A percentile compares a stretch with the other conserved stretches of the same genome.
phyloP scores from a whole-genome alignment of 2,888 invertebrate genomes.

The Cactoblastis cactorum region DNA sequence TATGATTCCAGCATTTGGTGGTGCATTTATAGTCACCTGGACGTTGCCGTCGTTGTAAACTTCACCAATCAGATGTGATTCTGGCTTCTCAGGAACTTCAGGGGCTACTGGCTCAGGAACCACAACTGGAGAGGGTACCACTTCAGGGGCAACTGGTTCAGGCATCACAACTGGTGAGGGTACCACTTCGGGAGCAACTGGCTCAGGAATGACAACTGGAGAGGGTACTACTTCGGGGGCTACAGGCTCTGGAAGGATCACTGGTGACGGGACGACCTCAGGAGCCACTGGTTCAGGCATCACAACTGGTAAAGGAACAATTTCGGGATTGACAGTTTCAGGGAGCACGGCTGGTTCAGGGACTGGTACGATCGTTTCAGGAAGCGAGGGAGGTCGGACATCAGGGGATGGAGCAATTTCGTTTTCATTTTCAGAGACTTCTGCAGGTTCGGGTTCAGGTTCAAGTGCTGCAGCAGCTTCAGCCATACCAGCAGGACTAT shows the following conservation, averaged over 20 bases:
- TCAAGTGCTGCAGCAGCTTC: constrained; percentile 36
- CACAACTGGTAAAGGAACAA: constrained; percentile 22
- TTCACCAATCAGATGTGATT: constrained; percentile 31
- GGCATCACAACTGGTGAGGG: constrained; percentile 16
- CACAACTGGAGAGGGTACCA: background rate
- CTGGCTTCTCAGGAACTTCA: background rate
- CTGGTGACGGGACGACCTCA: constrained; percentile 22
- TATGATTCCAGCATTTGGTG: constrained; percentile 42
- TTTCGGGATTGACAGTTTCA: background rate
- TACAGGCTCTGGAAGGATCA: constrained; percentile 21
- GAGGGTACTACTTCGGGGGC: constrained; percentile 16
- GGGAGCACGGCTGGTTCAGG: background rate
- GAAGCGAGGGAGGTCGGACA: no score
- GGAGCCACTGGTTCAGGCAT: constrained; percentile 21
- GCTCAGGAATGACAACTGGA: constrained; percentile 14
- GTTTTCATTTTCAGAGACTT: constrained; percentile 17
- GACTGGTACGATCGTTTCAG: constrained; percentile 16
- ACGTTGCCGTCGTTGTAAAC: constrained; percentile 55
- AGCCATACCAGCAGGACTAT: constrained; percentile 46
- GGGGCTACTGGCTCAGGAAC: constrained; percentile 17
- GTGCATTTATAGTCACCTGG: constrained; percentile 44
- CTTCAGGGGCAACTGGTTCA: constrained; percentile 13
- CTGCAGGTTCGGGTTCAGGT: constrained; percentile 19
- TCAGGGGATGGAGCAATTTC: constrained; percentile 16
- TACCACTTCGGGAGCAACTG: constrained; percentile 9